These are phyloP conservation scores for Liopterus haemorrhoidalis DNA, from an alignment of 2,888 invertebrate species.

Conservation along the genomic window DNA sequence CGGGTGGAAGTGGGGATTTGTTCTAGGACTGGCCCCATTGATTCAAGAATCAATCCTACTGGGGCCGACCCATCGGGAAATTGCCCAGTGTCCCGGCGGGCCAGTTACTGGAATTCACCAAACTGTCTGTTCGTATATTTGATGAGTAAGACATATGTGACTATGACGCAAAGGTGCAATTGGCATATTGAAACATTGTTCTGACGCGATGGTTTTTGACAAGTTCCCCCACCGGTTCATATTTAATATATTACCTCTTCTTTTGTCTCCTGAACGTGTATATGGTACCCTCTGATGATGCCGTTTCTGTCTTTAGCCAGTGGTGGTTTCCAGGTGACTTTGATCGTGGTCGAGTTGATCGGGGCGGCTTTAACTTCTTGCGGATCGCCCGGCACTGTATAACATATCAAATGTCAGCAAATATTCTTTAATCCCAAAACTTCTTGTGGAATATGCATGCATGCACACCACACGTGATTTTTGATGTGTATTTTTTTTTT, in stretches of 20 bases:
- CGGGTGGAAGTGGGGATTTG: too few species aligned
- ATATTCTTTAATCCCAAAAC: conserved; percentile 16
- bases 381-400: conserved; percentile 95
- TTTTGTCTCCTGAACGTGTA: conserved; percentile 86
- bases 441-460: conserved; percentile 36
- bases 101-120: too few species aligned
- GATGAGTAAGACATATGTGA: too few species aligned
- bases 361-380: conserved; percentile 83
- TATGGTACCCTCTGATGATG: conserved; percentile 93
- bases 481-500: conserved; percentile 31
- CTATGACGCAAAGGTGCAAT: neutral
- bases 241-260: conserved; percentile 61
- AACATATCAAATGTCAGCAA: conserved; percentile 38
- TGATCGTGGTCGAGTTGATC: conserved; percentile 93
- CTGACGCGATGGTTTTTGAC: neutral
- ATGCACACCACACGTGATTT: conserved; percentile 42
- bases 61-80: too few species aligned
- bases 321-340: conserved; percentile 93
- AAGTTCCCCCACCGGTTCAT: neutral
- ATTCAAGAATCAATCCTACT: too few species aligned
- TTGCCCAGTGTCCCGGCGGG: too few species aligned
- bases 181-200: neutral
- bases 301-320: conserved; percentile 87
- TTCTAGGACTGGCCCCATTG: too few species aligned
- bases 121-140: too few species aligned